Evolutionary conservation across 2,797 vertebrate genomes (phyloP).

Genomic region (Bothrops alternatus): DNA sequence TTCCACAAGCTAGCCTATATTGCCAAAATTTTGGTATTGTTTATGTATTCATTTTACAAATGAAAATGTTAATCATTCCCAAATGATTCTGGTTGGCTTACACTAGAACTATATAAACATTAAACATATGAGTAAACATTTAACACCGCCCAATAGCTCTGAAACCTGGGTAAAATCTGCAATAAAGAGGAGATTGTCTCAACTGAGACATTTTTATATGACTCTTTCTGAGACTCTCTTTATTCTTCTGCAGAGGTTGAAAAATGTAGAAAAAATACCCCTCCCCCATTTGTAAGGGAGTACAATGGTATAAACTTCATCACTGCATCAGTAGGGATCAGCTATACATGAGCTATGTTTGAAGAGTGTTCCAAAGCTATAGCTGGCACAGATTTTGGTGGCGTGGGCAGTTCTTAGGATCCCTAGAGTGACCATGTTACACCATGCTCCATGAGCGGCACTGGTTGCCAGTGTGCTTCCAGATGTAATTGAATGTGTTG

Average conservation of each 20-base stretch:
- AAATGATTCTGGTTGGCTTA: not conserved
- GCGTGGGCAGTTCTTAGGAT: not conserved
- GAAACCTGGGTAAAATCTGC: not conserved
- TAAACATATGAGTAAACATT: not conserved
- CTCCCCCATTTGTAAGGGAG: not conserved
- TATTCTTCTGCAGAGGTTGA: slow-evolving; percentile 13
- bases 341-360: not conserved
- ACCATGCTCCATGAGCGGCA: not conserved
- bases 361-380: not conserved
- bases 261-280: not conserved
- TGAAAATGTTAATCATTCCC: not conserved
- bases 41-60: not conserved
- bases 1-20: not conserved
- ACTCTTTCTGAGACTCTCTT: not conserved
- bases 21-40: not conserved
- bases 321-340: not conserved
- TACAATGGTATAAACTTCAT: not conserved
- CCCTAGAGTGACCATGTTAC: not conserved
- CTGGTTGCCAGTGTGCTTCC: not conserved
- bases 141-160: not conserved
- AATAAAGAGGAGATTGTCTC: not conserved
- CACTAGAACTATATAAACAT: not conserved
- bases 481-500: not conserved
- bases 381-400: not conserved
- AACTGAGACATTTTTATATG: not conserved